These are phyloP conservation scores for Antechinus flavipes DNA, from an alignment of 2,113 vertebrate genomes.

Conservation along the genomic window DNA sequence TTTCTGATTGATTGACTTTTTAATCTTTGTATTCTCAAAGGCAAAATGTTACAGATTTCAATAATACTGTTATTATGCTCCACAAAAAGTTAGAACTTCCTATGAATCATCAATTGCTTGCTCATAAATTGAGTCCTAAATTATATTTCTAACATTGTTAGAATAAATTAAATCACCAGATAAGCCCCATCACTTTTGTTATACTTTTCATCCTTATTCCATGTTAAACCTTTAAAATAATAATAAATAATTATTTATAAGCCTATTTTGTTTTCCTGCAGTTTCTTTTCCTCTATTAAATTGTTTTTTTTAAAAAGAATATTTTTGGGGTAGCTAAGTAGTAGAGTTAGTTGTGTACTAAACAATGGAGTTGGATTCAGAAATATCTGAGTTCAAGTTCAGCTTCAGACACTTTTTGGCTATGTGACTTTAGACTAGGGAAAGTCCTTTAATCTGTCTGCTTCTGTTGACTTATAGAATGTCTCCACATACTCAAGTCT, in stretches of 20 bases:
- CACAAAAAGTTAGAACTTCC: not conserved
- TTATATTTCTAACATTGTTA: no score
- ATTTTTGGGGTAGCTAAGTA: not conserved
- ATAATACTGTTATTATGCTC: no score
- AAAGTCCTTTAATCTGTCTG: not conserved
- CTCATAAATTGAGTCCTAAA: not conserved
- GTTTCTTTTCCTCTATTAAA: not conserved
- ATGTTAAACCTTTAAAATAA: not conserved
- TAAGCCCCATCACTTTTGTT: not conserved
- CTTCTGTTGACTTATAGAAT: no score
- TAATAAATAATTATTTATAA: not conserved
- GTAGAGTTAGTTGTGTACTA: not conserved
- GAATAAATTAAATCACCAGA: no score
- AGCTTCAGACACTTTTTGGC: not conserved
- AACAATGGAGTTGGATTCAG: not conserved
- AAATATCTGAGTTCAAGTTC: not conserved
- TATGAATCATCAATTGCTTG: not conserved
- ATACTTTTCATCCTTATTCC: not conserved
- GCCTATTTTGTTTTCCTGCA: not conserved
- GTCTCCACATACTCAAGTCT: no score
- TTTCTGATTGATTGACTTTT: not conserved
- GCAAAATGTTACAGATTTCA: not conserved
- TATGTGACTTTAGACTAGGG: not conserved
- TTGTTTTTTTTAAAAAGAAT: not conserved
- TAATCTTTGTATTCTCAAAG: not conserved